Evolutionary conservation across 2,888 invertebrate genomes (phyloP), one percentile per base, ranked within the genome.

Genomic region (Plagiodera versicolora): DNA sequence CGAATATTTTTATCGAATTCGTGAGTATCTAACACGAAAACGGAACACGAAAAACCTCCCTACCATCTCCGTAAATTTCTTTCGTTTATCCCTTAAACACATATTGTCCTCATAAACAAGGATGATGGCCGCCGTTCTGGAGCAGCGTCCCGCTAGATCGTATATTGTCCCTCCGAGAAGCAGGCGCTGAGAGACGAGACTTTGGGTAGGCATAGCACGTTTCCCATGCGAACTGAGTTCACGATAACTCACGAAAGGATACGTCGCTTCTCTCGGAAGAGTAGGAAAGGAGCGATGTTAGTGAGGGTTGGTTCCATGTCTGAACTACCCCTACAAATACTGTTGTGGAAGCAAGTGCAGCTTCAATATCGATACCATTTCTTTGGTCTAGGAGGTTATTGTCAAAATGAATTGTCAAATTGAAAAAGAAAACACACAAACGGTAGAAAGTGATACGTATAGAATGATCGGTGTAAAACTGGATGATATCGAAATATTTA

Each of bases 171-270:
- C 66, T 64, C 60, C 51, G 66, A 64, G 62, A 39, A 66, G 62
- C 62, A 54, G 64, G 64, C 62, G 62, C 50, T 62, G 64, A 66
- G 62, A 64, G 58, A 56, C 50, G 49, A 47, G 20, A 56, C 58
- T 53, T 24, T 44, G 20, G 44, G 44, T 20, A 53, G 53, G 53
- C 53, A 24, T 28, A 19, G 39, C 72, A 72, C 69, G 83, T 82
- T 69, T 80, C 79, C n/a, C n/a, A 65, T 83, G 87, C 83, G 81
- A 79, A 65, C 85, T 81, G 71, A 81, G 79, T 68, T 62, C 52
- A 58, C 58, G 51, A 52, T 62, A 62, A 53, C 24, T 53, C 45
- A 53, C 44, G 44, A 24, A 44, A 16, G 44, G 24, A 53, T 53
- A 44, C 44, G 24, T 3, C 16, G 44, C 16, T 4, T n/a, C n/a